Evolutionary conservation across 2,888 invertebrate genomes (phyloP).

Genomic region (Ochropleura leucogaster): DNA sequence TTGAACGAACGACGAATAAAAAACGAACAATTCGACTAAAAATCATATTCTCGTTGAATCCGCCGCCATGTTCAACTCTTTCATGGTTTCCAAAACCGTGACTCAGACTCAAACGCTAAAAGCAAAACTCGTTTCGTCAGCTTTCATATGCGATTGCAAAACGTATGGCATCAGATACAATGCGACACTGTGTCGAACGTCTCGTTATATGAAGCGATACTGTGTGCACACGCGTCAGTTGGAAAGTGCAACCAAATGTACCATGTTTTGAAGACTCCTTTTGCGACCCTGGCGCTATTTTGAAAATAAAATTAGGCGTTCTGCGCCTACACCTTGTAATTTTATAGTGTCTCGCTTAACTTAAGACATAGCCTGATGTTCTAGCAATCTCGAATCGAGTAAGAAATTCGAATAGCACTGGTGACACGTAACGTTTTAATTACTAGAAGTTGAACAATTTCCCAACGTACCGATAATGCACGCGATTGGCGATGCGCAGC

Average conservation of each 20-base stretch:
- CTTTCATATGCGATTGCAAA: conserved; percentile 4
- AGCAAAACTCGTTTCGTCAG: conserved; percentile 20
- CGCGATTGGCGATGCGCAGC: not conserved
- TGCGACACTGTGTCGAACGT: not conserved
- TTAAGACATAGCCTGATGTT: conserved; percentile 16
- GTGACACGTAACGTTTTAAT: not conserved
- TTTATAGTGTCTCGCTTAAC: conserved; percentile 12
- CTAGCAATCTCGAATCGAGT: conserved; percentile 7
- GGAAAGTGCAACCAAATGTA: conserved; percentile 3
- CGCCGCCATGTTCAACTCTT: not conserved
- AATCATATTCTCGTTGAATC: not conserved
- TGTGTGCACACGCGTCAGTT: not conserved
- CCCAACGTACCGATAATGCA: not conserved
- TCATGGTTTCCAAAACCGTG: conserved; percentile 22
- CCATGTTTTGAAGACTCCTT: too few species aligned
- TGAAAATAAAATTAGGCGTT: too few species aligned
- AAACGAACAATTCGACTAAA: not conserved
- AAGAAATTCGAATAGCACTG: not conserved
- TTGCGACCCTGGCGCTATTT: too few species aligned
- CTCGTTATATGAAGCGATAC: not conserved
- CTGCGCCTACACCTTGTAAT: conserved; percentile 14
- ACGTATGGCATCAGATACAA: not conserved
- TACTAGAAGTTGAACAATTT: not conserved
- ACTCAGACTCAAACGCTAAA: conserved; percentile 41
- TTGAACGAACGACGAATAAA: not conserved